These are phyloP conservation scores for Pachycephala philippinensis DNA, from an alignment of 2,113 vertebrate species.

Conservation along the genomic window DNA sequence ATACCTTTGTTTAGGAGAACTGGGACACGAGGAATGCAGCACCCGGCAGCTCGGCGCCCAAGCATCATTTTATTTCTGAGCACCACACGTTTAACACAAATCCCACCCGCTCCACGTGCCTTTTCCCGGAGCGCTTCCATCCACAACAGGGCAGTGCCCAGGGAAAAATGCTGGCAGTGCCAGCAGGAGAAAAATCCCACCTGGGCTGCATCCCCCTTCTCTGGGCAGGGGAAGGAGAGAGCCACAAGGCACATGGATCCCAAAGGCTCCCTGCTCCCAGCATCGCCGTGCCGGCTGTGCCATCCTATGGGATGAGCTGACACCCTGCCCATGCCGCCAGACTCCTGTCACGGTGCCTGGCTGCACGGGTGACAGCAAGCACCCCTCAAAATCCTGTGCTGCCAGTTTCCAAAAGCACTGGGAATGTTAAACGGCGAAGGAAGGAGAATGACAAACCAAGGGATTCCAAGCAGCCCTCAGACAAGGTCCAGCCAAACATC, in stretches of 20 bases:
- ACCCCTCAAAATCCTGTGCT: fast-evolving
- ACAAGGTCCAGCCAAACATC: not conserved
- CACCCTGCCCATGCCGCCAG: not conserved
- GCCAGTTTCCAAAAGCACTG: fast-evolving
- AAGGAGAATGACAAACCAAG: not conserved
- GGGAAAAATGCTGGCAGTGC: not conserved
- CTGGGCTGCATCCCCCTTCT: not conserved
- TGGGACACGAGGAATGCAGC: not conserved
- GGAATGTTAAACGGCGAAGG: not conserved
- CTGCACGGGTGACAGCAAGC: not conserved
- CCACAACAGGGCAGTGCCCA: not conserved
- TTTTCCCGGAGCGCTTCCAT: not conserved
- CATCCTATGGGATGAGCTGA: not conserved
- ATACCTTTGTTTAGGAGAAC: constrained; percentile 47
- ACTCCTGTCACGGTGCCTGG: not conserved
- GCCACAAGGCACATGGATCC: not conserved
- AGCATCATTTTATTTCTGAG: not conserved
- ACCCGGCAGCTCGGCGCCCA: not conserved
- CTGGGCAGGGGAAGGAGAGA: not conserved
- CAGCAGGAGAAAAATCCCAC: not conserved
- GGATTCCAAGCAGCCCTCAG: not conserved
- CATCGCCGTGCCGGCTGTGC: not conserved
- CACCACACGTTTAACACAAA: not conserved
- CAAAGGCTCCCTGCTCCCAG: not conserved
- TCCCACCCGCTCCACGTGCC: not conserved